phyloP scores from a whole-genome alignment of 2,797 vertebrate species.

The Capromys pilorides region DNA sequence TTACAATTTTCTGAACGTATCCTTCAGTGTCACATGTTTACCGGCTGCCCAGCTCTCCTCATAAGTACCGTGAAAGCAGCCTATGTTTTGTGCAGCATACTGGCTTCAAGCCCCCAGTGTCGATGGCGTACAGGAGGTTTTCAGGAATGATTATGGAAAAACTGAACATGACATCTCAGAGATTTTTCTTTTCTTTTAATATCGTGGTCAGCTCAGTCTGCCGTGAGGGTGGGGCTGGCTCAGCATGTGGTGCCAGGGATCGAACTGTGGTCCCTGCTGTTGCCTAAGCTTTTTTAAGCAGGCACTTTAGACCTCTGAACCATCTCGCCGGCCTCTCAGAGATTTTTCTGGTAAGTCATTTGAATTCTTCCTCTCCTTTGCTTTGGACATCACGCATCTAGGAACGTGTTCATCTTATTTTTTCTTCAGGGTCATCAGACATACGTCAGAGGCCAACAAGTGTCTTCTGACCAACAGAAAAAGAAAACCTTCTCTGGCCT shows the following conservation, averaged over 20 bases:
- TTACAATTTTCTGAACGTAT: not conserved
- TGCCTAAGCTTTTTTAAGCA: no score
- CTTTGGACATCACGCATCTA: not conserved
- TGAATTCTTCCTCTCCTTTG: not conserved
- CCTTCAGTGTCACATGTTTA: not conserved
- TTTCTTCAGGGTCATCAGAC: not conserved
- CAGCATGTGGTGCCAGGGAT: no score
- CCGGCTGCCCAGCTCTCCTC: not conserved
- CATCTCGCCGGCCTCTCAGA: no score
- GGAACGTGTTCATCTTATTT: not conserved
- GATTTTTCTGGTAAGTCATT: not conserved
- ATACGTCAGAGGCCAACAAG: conserved; percentile 3
- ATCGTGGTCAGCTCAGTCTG: no score
- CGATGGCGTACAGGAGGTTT: not conserved
- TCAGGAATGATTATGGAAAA: not conserved
- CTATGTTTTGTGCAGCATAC: not conserved
- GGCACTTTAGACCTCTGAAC: no score
- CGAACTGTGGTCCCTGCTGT: no score
- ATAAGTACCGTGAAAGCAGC: not conserved
- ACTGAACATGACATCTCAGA: not conserved
- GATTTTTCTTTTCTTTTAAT: no score
- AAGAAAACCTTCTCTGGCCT: not conserved
- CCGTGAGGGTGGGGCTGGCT: no score
- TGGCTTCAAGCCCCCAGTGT: not conserved
- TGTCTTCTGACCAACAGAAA: conserved; percentile 2